These are phyloP conservation scores for Sarcophaga bullata DNA, from an alignment of 1,140 invertebrate genomes.

Conservation along the genomic window DNA sequence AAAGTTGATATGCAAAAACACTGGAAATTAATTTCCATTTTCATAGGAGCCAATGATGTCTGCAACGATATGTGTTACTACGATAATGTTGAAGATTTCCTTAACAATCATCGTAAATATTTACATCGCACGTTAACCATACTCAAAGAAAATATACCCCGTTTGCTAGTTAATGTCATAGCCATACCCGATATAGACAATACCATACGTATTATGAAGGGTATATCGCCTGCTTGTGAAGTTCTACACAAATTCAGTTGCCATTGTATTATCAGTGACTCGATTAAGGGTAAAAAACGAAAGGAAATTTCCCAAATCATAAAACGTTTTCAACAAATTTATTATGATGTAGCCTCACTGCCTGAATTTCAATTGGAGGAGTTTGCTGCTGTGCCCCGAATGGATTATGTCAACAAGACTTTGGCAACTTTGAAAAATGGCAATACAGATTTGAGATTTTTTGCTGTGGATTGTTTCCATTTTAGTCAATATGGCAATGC, in stretches of 20 bases:
- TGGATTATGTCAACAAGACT: background rate
- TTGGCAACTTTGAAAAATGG: background rate
- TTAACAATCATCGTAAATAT: background rate
- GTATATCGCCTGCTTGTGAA: background rate
- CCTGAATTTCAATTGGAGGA: slow-evolving; percentile 30
- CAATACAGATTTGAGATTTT: background rate
- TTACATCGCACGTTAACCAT: background rate
- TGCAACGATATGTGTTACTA: slow-evolving; percentile 25
- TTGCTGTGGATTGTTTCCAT: slow-evolving; percentile 22
- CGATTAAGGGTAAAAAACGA: background rate
- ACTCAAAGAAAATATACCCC: background rate
- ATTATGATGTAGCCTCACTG: background rate
- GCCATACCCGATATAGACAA: slow-evolving; percentile 5
- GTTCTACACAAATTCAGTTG: background rate
- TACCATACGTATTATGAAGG: background rate
- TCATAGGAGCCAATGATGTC: slow-evolving; percentile 21
- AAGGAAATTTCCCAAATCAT: background rate
- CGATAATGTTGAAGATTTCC: background rate
- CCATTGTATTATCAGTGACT: background rate
- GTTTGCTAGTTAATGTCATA: background rate
- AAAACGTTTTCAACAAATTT: background rate
- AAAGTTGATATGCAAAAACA: background rate
- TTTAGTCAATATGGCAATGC: slow-evolving; percentile 14
- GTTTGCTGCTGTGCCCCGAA: background rate
- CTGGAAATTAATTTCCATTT: slow-evolving; percentile 8